These are phyloP conservation scores for Salvelinus namaycush DNA, from an alignment of 2,113 vertebrate genomes.

Conservation along the genomic window DNA sequence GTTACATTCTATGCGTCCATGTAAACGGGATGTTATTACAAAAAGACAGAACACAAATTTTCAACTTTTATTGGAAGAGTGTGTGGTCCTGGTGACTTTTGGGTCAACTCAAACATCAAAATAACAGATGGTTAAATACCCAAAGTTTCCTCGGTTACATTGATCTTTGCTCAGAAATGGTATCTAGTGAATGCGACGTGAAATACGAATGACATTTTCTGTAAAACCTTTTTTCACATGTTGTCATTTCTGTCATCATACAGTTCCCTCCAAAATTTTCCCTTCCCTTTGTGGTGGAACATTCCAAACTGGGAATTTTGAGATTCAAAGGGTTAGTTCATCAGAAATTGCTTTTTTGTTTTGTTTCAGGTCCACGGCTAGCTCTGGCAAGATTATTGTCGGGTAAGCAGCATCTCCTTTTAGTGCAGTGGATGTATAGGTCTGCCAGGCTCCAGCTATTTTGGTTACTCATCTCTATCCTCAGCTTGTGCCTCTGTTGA, in stretches of 20 bases:
- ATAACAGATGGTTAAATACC: constrained; percentile 29
- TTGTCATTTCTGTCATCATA: background rate
- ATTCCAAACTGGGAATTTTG: background rate
- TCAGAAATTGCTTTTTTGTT: constrained; percentile 61
- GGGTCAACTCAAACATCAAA: constrained; percentile 17
- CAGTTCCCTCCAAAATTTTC: background rate
- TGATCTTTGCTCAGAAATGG: background rate
- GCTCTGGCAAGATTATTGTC: constrained; percentile 80
- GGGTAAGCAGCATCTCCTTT: constrained; percentile 68
- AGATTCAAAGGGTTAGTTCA: constrained; percentile 39
- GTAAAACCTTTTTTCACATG: too few relatives aligned
- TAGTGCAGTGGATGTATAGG: background rate
- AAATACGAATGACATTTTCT: too few relatives aligned
- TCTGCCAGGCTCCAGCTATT: background rate
- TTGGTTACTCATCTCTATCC: background rate
- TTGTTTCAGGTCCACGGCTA: constrained; percentile 70
- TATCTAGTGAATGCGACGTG: background rate
- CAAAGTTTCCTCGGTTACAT: background rate
- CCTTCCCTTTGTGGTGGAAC: background rate
- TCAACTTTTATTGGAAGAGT: constrained; percentile 7
- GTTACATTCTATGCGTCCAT: background rate
- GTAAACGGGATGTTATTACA: background rate
- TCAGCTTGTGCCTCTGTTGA: background rate
- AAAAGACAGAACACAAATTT: background rate
- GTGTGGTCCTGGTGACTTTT: constrained; percentile 25